Percentiles rank a stretch among this genome's conserved stretches.
phyloP scores from a whole-genome alignment of 2,113 vertebrate genomes.

The Pachypanchax playfairii region DNA sequence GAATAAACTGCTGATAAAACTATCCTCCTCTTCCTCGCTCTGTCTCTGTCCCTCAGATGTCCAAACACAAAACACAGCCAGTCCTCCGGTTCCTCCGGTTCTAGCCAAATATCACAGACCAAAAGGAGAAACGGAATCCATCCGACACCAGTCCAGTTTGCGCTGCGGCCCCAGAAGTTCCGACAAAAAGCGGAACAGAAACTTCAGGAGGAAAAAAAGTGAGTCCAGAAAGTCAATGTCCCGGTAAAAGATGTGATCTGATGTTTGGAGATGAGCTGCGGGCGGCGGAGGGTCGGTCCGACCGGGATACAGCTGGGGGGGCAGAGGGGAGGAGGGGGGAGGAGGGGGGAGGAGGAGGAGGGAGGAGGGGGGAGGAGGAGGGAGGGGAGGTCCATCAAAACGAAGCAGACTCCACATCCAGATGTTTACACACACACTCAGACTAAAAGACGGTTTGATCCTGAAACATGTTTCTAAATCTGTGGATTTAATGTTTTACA shows the following conservation, averaged over 20 bases:
- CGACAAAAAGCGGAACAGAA: neutral
- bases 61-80: neutral
- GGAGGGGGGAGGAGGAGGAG: neutral
- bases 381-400: conserved; percentile 30
- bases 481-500: too few species aligned
- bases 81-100: conserved; percentile 1
- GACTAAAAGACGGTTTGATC: too few species aligned
- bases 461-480: too few species aligned
- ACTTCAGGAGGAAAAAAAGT: too few species aligned
- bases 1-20: too few species aligned
- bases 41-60: too few species aligned
- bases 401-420: conserved; percentile 3
- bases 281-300: too few species aligned
- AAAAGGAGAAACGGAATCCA: neutral
- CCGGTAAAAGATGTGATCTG: too few species aligned
- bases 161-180: neutral
- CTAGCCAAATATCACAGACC: conserved; percentile 17
- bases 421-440: too few species aligned
- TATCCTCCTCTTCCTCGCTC: too few species aligned
- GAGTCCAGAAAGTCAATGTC: too few species aligned
- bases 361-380: too few species aligned
- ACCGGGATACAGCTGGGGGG: conserved; percentile 2
- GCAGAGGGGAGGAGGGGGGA: neutral
- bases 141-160: neutral
- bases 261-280: conserved; percentile 42